Evolutionary conservation across 1,140 invertebrate species (phyloP).

Genomic region (Mizuhopecten yessoensis): DNA sequence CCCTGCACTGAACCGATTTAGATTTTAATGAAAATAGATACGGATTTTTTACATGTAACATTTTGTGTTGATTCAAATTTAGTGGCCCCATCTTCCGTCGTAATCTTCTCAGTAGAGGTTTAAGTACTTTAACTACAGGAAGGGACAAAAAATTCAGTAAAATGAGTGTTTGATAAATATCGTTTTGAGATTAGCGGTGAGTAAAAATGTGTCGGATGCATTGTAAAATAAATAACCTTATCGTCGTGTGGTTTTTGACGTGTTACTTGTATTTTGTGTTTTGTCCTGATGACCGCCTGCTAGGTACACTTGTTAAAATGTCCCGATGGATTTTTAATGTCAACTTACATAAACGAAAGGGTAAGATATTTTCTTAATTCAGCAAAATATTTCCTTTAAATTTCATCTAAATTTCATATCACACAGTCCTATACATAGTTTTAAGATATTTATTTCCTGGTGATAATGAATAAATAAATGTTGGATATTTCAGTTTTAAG

Average conservation of each 20-base stretch:
- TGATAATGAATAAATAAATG: background rate
- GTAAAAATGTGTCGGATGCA: background rate
- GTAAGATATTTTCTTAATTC: background rate
- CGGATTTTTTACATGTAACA: background rate
- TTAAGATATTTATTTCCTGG: background rate
- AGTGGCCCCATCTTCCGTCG: background rate
- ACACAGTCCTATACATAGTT: background rate
- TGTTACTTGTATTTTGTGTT: too few species aligned
- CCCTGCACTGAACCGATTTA: background rate
- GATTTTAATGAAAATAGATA: conserved; percentile 4
- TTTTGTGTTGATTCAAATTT: background rate
- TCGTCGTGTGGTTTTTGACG: too few species aligned
- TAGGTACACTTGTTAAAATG: background rate
- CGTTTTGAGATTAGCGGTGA: background rate
- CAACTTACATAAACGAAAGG: background rate
- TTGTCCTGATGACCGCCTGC: background rate
- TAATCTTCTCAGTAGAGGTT: background rate
- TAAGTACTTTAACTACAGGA: background rate
- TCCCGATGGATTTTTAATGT: background rate
- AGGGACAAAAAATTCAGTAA: background rate
- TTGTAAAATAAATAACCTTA: background rate
- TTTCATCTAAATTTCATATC: background rate
- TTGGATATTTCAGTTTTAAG: conserved; percentile 1
- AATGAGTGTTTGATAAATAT: conserved; percentile 21
- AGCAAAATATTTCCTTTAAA: background rate